These are phyloP conservation scores for Pinctada fucata DNA, from an alignment of 2,888 invertebrate genomes.

Conservation along the genomic window DNA sequence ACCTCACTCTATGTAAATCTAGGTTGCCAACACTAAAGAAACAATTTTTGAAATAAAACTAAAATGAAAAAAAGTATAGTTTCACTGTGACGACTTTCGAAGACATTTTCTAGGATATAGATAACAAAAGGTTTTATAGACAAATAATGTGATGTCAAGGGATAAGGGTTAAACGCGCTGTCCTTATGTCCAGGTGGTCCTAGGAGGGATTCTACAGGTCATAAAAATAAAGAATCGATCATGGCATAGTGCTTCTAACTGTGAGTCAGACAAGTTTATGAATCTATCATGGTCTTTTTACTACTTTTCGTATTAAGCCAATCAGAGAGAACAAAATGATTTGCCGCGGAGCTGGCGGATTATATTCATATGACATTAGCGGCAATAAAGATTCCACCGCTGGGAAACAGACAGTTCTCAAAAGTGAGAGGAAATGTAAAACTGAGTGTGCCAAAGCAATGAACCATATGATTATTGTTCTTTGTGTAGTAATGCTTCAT, in stretches of 20 bases:
- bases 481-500: background rate
- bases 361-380: constrained; percentile 6
- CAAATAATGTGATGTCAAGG: too few species aligned
- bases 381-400: constrained; percentile 5
- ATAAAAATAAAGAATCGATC: constrained; percentile 8
- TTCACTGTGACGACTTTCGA: too few species aligned
- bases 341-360: constrained; percentile 5
- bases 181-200: too few species aligned
- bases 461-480: background rate
- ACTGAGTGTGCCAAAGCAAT: background rate
- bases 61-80: too few species aligned
- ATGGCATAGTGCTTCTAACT: background rate
- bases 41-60: too few species aligned
- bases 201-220: background rate
- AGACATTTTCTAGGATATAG: too few species aligned
- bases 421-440: background rate
- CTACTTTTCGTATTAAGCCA: constrained; percentile 13
- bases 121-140: too few species aligned
- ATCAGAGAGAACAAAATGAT: constrained; percentile 15
- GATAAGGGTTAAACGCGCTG: too few species aligned
- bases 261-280: constrained; percentile 16
- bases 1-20: too few species aligned
- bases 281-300: background rate
- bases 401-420: background rate
- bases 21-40: too few species aligned